Conservation (phyloP, 64 coral and sea anemone genomes). For the Porites australiensis region DNA sequence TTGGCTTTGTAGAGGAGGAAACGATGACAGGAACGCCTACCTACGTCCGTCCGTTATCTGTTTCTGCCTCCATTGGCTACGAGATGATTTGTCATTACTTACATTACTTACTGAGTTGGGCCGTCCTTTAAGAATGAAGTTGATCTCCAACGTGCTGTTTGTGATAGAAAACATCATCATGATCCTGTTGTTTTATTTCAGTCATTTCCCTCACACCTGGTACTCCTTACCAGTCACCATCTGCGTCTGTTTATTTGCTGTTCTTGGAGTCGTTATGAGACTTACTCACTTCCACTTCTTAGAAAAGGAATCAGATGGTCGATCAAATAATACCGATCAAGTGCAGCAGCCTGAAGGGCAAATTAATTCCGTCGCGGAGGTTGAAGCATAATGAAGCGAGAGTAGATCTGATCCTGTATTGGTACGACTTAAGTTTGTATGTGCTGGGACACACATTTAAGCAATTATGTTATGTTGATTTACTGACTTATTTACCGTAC, state of each 20-base stretch:
- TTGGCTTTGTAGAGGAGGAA: not conserved
- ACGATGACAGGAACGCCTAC: too few species aligned
- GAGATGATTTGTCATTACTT: not conserved
- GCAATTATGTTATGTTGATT: too few species aligned
- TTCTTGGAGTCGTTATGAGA: not conserved
- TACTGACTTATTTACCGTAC: too few species aligned
- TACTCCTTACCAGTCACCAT: not conserved
- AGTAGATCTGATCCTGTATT: too few species aligned
- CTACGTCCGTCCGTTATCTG: not conserved
- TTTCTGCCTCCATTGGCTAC: not conserved
- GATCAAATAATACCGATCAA: too few species aligned
- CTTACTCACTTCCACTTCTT: not conserved
- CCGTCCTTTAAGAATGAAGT: not conserved
- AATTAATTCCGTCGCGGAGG: too few species aligned
- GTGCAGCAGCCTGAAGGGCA: too few species aligned
- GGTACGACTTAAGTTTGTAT: too few species aligned
- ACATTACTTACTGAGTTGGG: too few species aligned
- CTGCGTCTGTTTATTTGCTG: not conserved
- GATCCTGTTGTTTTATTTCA: conserved; percentile 10
- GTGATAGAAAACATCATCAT: not conserved
- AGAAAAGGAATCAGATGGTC: not conserved
- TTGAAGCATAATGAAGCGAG: too few species aligned
- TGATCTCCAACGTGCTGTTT: not conserved
- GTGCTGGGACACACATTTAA: too few species aligned
- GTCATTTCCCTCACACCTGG: not conserved